Conservation (phyloP, 2,888 invertebrate species). For the Timema podura region DNA sequence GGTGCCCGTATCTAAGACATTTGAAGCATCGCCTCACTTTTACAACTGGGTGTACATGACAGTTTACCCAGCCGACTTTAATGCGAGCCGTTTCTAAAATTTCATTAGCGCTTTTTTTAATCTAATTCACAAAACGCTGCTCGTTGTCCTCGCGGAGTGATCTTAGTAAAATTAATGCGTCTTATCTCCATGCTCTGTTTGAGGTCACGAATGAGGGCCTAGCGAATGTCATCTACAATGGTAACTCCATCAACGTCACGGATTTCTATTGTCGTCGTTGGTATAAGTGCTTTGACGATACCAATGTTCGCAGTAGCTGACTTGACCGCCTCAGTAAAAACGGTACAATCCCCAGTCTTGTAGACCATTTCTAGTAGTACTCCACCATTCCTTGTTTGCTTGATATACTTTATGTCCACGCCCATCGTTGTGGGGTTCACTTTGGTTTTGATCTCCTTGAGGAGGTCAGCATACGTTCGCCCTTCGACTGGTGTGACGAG, state of each 20-base stretch:
- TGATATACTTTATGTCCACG: background rate
- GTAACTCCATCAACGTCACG: constrained; percentile 39
- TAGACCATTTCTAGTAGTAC: constrained; percentile 1
- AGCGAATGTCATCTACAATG: constrained; percentile 9
- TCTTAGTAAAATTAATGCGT: background rate
- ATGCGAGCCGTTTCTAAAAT: background rate
- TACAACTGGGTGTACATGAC: background rate
- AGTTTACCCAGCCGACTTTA: constrained; percentile 5
- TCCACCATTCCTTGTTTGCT: background rate
- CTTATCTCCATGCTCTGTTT: background rate
- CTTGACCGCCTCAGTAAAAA: background rate
- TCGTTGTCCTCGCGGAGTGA: background rate
- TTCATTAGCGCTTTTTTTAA: background rate
- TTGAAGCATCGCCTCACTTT: background rate
- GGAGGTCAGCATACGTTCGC: background rate
- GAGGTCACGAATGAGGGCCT: background rate
- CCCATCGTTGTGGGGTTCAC: background rate
- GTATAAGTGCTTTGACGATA: background rate
- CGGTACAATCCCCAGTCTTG: background rate
- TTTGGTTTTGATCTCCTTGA: background rate
- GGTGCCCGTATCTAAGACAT: background rate
- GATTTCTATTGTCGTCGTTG: background rate
- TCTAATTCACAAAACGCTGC: background rate
- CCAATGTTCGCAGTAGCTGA: background rate
- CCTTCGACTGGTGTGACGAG: background rate